phyloP scores from a whole-genome alignment of 2,113 vertebrate genomes.

The Lanius ludovicianus region DNA sequence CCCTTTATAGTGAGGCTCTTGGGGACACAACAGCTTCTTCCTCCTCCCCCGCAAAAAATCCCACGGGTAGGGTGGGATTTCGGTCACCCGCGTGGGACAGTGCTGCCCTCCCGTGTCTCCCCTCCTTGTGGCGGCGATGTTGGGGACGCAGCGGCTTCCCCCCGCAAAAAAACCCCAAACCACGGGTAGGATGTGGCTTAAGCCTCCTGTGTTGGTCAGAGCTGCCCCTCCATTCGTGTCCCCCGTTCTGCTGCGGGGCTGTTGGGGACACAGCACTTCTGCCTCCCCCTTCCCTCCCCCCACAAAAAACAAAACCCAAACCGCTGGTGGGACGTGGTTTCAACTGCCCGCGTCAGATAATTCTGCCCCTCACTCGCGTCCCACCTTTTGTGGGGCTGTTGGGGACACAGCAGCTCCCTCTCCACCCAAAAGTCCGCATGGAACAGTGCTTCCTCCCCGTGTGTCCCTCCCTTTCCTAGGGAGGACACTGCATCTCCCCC shows the following conservation, averaged over 20 bases:
- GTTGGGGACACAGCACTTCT: background rate
- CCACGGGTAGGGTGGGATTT: background rate
- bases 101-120: background rate
- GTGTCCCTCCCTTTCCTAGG: background rate
- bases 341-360: background rate
- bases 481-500: background rate
- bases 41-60: no score
- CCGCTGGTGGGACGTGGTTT: background rate
- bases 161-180: background rate
- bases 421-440: background rate
- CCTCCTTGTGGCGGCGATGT: background rate
- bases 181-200: background rate
- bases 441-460: background rate
- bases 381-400: background rate
- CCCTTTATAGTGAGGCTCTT: fast-evolving
- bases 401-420: background rate
- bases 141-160: background rate
- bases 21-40: background rate
- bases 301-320: background rate
- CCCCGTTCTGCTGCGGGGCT: background rate
- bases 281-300: no score
- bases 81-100: background rate
- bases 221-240: background rate
- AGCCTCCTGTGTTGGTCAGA: background rate
- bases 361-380: background rate